Evolutionary conservation across 2,113 vertebrate genomes (phyloP).

Genomic region (Eptesicus fuscus): DNA sequence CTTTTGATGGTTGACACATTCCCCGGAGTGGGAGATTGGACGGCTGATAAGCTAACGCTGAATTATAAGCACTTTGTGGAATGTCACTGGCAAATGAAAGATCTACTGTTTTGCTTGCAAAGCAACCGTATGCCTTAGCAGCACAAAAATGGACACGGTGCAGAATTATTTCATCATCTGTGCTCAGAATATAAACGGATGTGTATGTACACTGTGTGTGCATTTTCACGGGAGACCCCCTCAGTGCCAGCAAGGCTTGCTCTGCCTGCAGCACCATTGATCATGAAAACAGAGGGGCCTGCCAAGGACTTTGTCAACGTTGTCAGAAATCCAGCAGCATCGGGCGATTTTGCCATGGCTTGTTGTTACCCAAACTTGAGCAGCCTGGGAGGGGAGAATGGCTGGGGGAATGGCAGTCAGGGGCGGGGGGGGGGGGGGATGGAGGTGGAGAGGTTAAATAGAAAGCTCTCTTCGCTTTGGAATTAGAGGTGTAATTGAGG

Average conservation of each 20-base stretch:
- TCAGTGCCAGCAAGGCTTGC: constrained; percentile 31
- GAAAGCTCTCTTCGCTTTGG: background rate
- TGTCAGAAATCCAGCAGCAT: constrained; percentile 58
- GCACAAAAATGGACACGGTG: constrained; percentile 74
- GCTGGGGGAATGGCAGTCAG: accelerated
- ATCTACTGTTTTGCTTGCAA: constrained; percentile 84
- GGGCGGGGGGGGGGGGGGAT: accelerated
- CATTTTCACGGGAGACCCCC: constrained; percentile 55
- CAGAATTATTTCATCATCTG: constrained; percentile 77
- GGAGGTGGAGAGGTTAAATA: background rate
- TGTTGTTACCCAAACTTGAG: background rate
- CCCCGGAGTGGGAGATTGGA: constrained; percentile 86
- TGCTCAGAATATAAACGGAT: constrained; percentile 74
- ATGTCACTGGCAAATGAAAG: constrained; percentile 84
- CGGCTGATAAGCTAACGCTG: constrained; percentile 86
- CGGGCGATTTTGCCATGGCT: constrained; percentile 43
- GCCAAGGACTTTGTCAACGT: constrained; percentile 49
- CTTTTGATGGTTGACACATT: constrained; percentile 87
- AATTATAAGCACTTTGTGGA: constrained; percentile 88
- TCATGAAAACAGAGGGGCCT: constrained; percentile 59
- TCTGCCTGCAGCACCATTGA: constrained; percentile 51
- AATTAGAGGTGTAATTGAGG: background rate
- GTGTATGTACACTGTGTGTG: background rate
- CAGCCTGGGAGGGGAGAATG: background rate
- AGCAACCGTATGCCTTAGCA: constrained; percentile 73